phyloP scores from a whole-genome alignment of 2,888 invertebrate species.

The Habrosyne pyritoides region DNA sequence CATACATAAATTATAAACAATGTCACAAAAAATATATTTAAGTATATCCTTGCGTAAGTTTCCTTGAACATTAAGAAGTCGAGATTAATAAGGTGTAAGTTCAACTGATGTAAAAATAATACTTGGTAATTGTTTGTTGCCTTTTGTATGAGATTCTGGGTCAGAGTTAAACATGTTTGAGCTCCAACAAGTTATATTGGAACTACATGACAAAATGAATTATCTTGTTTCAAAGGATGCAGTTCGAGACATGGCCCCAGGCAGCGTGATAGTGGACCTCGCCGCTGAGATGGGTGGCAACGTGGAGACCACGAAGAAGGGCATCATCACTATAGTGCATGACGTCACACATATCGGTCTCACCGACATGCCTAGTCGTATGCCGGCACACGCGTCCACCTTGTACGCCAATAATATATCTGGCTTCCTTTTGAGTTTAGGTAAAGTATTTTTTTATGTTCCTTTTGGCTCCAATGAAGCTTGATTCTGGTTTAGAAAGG shows the following conservation, averaged over 20 bases:
- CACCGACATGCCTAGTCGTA: conserved; percentile 92
- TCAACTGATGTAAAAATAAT: too few relatives aligned
- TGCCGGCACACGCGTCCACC: conserved; percentile 94
- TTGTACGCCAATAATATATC: conserved; percentile 96
- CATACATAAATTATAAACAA: too few relatives aligned
- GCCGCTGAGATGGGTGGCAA: conserved; percentile 96
- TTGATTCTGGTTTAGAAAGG: too few relatives aligned
- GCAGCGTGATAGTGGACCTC: conserved; percentile 94
- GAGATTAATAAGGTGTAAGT: too few relatives aligned
- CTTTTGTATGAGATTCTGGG: too few relatives aligned
- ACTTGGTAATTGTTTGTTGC: too few relatives aligned
- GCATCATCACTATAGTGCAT: conserved; percentile 88
- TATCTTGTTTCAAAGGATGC: conserved; percentile 82
- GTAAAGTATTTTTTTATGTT: conserved; percentile 63
- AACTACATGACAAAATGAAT: too few relatives aligned
- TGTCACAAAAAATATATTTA: too few relatives aligned
- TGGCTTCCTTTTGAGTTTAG: conserved; percentile 92
- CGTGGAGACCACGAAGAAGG: conserved; percentile 91
- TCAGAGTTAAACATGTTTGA: too few relatives aligned
- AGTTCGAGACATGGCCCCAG: conserved; percentile 91
- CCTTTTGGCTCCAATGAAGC: not conserved
- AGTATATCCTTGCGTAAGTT: too few relatives aligned
- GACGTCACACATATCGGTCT: conserved; percentile 93
- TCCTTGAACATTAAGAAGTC: too few relatives aligned
- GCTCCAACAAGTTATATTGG: too few relatives aligned